Evolutionary conservation across 2,797 vertebrate species (phyloP).

Genomic region (Lates japonicus): DNA sequence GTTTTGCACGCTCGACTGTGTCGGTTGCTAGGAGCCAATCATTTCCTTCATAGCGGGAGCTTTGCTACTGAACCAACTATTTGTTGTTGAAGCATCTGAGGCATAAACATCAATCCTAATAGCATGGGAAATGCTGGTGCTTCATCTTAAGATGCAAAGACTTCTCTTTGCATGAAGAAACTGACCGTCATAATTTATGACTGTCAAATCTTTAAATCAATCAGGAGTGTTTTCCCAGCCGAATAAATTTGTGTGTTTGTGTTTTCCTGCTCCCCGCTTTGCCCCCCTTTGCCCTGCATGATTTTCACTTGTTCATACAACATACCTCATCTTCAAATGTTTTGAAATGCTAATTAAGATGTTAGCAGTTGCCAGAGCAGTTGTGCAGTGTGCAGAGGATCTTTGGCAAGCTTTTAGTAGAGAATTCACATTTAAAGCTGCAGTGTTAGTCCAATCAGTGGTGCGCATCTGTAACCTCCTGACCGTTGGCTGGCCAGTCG

Average conservation of each 20-base stretch:
- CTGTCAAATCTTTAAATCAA: constrained; percentile 74
- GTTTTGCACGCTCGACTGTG: constrained; percentile 61
- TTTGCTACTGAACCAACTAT: constrained; percentile 72
- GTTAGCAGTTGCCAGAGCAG: constrained; percentile 37
- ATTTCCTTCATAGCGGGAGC: constrained; percentile 75
- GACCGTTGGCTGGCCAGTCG: constrained; percentile 36
- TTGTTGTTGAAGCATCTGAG: constrained; percentile 79
- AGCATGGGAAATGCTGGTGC: constrained; percentile 64
- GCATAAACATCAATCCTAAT: constrained; percentile 80
- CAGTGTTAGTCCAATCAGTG: constrained; percentile 41
- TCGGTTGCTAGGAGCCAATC: constrained; percentile 75
- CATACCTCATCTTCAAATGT: constrained; percentile 54
- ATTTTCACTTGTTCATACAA: constrained; percentile 59
- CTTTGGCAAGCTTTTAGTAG: constrained; percentile 32
- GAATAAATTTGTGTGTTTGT: constrained; percentile 60
- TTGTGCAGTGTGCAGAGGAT: constrained; percentile 36
- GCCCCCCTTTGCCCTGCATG: constrained; percentile 53
- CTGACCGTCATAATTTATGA: constrained; percentile 70
- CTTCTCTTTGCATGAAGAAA: constrained; percentile 63
- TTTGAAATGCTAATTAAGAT: constrained; percentile 68
- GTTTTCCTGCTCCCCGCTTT: constrained; percentile 41
- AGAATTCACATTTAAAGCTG: constrained; percentile 47
- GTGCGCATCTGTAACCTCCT: constrained; percentile 31
- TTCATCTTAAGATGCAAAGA: constrained; percentile 68
- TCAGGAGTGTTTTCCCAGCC: constrained; percentile 62